phyloP scores from a whole-genome alignment of 2,113 vertebrate genomes.

The Lampris incognitus region DNA sequence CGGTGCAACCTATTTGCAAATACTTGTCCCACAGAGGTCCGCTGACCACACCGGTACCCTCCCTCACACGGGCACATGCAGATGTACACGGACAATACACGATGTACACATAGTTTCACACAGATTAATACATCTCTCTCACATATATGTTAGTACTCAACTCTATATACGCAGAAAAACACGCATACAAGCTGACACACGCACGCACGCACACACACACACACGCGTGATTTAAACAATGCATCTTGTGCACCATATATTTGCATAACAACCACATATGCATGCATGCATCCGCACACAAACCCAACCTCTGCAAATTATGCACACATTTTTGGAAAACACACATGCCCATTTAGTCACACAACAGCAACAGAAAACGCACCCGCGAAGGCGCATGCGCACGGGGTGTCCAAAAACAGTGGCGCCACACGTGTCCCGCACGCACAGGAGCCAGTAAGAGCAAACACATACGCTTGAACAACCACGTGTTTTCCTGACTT shows the following conservation, averaged over 20 bases:
- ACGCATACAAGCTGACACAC: conserved; percentile 21
- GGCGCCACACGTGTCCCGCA: too few relatives aligned
- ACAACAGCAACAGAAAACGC: not conserved
- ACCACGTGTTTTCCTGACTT: too few relatives aligned
- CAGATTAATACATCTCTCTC: conserved; percentile 42
- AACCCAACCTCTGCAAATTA: not conserved
- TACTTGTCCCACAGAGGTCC: not conserved
- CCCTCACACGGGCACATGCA: conserved; percentile 22
- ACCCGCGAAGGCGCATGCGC: too few relatives aligned
- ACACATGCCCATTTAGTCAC: not conserved
- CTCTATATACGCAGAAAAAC: conserved; percentile 47
- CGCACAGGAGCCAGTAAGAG: too few relatives aligned
- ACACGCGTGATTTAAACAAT: conserved; percentile 14
- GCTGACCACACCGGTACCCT: conserved; percentile 23
- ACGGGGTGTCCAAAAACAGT: too few relatives aligned
- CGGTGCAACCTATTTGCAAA: not conserved
- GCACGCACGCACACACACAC: conserved; percentile 28
- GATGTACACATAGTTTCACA: conserved; percentile 46
- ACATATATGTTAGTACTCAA: conserved; percentile 52
- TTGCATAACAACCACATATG: not conserved
- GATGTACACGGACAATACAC: conserved; percentile 30
- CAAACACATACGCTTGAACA: too few relatives aligned
- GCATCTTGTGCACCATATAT: conserved; percentile 24
- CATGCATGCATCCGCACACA: not conserved
- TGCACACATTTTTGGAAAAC: not conserved